phyloP scores from a whole-genome alignment of 2,888 invertebrate genomes.

The Orthosia cruda region DNA sequence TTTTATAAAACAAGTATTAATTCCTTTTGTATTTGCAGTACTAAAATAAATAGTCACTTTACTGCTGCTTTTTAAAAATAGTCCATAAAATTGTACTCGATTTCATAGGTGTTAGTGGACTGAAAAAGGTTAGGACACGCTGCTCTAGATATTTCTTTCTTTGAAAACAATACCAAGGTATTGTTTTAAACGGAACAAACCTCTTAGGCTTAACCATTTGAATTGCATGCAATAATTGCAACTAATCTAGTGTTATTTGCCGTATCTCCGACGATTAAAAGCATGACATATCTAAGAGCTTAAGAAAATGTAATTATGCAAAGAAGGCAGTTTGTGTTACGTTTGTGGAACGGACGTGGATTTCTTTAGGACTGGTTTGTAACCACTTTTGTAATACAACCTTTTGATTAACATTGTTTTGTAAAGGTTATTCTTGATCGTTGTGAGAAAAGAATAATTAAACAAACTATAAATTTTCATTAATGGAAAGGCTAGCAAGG shows the following conservation, averaged over 20 bases:
- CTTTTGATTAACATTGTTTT: constrained; percentile 9
- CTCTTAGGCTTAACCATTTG: no score
- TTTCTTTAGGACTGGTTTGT: constrained; percentile 51
- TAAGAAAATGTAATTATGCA: constrained; percentile 59
- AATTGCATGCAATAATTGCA: no score
- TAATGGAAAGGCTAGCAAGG: no score
- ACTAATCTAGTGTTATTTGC: constrained; percentile 50
- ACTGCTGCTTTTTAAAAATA: no score
- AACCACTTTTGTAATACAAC: constrained; percentile 20
- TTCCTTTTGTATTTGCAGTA: no score
- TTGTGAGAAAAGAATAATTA: background rate
- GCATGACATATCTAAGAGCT: constrained; percentile 36
- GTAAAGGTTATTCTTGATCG: background rate
- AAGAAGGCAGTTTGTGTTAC: constrained; percentile 28
- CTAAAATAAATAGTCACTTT: no score
- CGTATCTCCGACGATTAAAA: constrained; percentile 47
- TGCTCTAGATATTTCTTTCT: no score
- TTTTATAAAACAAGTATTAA: no score
- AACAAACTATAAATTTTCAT: background rate
- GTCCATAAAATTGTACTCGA: no score
- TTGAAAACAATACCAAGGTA: constrained; percentile 1
- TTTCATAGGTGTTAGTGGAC: no score
- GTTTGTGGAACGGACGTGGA: constrained; percentile 44
- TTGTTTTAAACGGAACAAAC: background rate
- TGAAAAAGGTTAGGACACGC: no score